A percentile compares a stretch with the other conserved stretches of the same genome.
Evolutionary conservation across 2,113 vertebrate genomes (phyloP).

Genomic region (Pelvicachromis taeniatus): DNA sequence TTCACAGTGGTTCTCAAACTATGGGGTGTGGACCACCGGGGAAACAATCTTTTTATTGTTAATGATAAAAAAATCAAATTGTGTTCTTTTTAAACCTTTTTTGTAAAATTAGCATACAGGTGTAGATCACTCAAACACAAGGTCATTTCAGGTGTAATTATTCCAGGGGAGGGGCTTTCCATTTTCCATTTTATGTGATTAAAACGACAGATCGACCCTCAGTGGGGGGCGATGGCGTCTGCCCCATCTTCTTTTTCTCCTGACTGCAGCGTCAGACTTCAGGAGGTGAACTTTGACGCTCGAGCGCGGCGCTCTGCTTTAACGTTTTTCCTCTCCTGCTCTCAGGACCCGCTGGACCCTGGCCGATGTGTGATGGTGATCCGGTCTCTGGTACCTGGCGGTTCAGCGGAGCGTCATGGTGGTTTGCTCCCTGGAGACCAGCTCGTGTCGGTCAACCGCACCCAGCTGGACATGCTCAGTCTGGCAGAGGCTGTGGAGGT

Average conservation of each 20-base stretch:
- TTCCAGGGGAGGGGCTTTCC: not conserved
- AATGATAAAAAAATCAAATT: not conserved
- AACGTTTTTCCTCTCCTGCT: not conserved
- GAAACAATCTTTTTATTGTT: not conserved
- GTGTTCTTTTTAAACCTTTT: not conserved
- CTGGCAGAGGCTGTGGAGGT: slow-evolving; percentile 87
- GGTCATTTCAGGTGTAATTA: not conserved
- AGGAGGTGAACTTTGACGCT: not conserved
- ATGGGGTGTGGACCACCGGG: not conserved
- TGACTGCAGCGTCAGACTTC: not conserved
- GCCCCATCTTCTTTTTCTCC: not conserved
- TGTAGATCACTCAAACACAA: not conserved
- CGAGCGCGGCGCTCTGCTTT: not conserved
- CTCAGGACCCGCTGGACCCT: slow-evolving; percentile 87
- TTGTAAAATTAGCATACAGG: not conserved
- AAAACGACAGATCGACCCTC: not conserved
- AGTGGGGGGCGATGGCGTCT: not conserved
- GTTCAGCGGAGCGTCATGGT: slow-evolving; percentile 80
- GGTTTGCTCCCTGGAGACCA: slow-evolving; percentile 85
- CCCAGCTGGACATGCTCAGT: slow-evolving; percentile 68
- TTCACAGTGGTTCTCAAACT: not conserved
- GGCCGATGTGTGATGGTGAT: slow-evolving; percentile 88
- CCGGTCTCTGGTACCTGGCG: slow-evolving; percentile 84
- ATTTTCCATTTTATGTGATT: not conserved
- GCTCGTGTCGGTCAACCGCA: slow-evolving; percentile 87